Evolutionary conservation across 2,797 vertebrate genomes (phyloP), one percentile per base, ranked within the genome.

Genomic region (Crenichthys baileyi): DNA sequence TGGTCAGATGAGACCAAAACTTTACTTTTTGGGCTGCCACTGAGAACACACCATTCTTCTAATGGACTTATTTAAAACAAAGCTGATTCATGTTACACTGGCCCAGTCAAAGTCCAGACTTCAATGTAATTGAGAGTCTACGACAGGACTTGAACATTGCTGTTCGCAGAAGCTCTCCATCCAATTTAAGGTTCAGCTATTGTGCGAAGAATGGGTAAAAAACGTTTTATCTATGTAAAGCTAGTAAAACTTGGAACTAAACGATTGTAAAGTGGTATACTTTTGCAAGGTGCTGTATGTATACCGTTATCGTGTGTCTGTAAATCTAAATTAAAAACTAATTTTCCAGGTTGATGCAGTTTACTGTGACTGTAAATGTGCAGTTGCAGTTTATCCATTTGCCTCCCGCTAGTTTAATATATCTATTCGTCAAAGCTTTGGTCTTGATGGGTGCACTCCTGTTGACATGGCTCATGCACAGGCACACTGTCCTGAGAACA

Each of bases 401-500:
- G n/a, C 24, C 67, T 70, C 24, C 22, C 65, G 26, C 53, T 24
- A 39, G 15, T 67, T 84, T 15, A 63, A 41, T 29, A 24, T 5
- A 15, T 4, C 48, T n/a, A 44, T 11, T 70, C 80, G 78, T 81
- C 72, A 83, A 78, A 88, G 78, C 70, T 68, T 29, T 2, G 41
- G 18, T 70, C 78, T 78, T 39, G 68, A 75, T 75, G 80, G 74
- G 85, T 70, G 72, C 39, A 24, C 73, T 74, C 83, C 78, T 79
- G 78, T 72, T 72, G 82, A 82, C 85, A 68, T 3, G 72, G 72
- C 75, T 78, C 63, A 41, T 77, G 74, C 70, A 39, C 79, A 76
- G 79, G 77, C 76, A 76, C 79, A 85, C 65, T 67, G 56, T 77
- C 78, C 77, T 70, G 79, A 73, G 83, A 90, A 79, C 77, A 79